Evolutionary conservation across 2,888 invertebrate genomes (phyloP), one percentile per base, ranked within the genome.

Genomic region (Coelogynopora nodosa): DNA sequence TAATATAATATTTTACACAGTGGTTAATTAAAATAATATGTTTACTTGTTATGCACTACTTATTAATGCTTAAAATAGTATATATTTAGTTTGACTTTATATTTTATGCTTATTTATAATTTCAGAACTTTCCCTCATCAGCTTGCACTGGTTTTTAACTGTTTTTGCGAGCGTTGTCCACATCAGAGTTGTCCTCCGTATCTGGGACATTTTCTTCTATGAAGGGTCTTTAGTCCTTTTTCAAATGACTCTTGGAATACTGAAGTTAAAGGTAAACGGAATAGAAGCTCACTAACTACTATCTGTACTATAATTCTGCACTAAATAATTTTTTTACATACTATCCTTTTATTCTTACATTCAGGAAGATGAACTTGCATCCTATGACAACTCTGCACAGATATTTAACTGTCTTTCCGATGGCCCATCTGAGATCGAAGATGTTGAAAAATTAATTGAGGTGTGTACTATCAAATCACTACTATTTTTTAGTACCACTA

Each of bases 181-280:
- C 90, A 97, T 97, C 94, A 96, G 96, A 93, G 96, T 97, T 89
- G 93, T 99, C 88, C 93, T 95, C 74, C 94, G 98, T 88, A 94
- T 98, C 89, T 99, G 99, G 98, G 99, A 99, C 92, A 93, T 97
- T 89, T 96, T 99, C 92, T 97, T 98, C 92, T 95, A 96, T 90
- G 97, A 97, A 91, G 98, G 99, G 31, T 97, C 97, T 31, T 94
- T 96, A 88, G 95, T 97, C 30, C 93, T 99, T 74, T 98, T 99
- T 92, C 96, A 97, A 93, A 94, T 96, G 30, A 97, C 97, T 0
- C 93, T 98, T 87, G 97, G 97, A 87, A 96, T 98, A 96, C 93
- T 98, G 10, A 97, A 96, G 93, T 94, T 97, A 89, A 91, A 92
- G 91, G 92, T 92, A 82, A 49, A 88, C 84, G 5, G 18, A 30